phyloP scores from a whole-genome alignment of 2,888 invertebrate genomes.

The Caenorhabditis drosophilae region DNA sequence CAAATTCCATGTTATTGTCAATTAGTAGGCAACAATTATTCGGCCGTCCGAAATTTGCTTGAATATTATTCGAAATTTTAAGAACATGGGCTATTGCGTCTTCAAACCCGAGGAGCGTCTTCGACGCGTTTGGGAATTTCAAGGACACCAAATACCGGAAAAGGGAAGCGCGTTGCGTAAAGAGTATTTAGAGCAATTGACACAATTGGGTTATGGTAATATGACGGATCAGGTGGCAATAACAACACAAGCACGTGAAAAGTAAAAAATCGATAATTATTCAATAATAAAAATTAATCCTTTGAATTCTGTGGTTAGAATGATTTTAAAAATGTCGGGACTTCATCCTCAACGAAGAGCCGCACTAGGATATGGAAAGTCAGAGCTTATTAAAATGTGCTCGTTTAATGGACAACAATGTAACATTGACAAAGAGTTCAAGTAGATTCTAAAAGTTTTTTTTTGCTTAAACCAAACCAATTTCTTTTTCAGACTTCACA shows the following conservation, averaged over 20 bases:
- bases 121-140: conserved; percentile 65
- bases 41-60: no score
- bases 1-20: conserved; percentile 64
- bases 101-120: conserved; percentile 55
- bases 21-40: conserved; percentile 34
- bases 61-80: conserved; percentile 16
- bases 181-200: conserved; percentile 63
- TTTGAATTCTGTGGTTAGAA: no score
- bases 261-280: conserved; percentile 30
- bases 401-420: conserved; percentile 67
- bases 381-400: conserved; percentile 60
- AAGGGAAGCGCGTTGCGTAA: conserved; percentile 54
- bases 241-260: conserved; percentile 66
- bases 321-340: conserved; percentile 65
- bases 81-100: conserved; percentile 60
- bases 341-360: conserved; percentile 43
- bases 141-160: conserved; percentile 53
- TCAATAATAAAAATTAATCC: background rate
- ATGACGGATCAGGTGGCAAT: conserved; percentile 68
- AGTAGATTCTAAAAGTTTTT: conserved; percentile 15
- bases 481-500: conserved; percentile 49
- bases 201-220: conserved; percentile 64
- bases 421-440: conserved; percentile 62
- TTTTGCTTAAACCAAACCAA: background rate
- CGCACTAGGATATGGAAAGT: conserved; percentile 49